phyloP scores from a whole-genome alignment of 2,888 invertebrate genomes.

The Lobophora halterata region DNA sequence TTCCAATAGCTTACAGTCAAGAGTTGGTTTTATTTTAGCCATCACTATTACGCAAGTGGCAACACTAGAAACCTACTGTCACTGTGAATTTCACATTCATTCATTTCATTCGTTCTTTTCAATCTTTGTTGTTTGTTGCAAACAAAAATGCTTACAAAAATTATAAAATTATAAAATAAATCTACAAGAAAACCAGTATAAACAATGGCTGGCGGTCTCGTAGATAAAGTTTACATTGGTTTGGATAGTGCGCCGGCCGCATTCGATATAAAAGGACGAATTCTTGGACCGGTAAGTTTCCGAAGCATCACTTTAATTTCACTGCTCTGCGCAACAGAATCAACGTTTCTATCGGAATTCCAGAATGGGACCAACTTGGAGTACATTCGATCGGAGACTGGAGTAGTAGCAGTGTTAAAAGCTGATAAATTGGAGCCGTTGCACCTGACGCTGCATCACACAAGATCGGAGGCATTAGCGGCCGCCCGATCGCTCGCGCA shows the following conservation, averaged over 20 bases:
- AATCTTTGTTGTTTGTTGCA: too few species aligned
- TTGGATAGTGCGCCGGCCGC: conserved; percentile 88
- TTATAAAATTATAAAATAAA: conserved; percentile 38
- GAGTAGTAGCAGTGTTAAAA: conserved; percentile 87
- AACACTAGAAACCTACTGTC: too few species aligned
- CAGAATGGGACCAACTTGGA: conserved; percentile 86
- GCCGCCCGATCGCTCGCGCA: conserved; percentile 87
- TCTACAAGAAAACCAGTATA: conserved; percentile 29
- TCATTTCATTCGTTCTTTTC: too few species aligned
- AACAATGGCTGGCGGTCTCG: conserved; percentile 72
- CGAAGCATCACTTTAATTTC: conserved; percentile 8
- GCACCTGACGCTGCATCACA: conserved; percentile 88
- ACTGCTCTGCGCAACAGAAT: conserved; percentile 6
- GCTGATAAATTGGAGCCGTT: conserved; percentile 86
- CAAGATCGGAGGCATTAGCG: conserved; percentile 84
- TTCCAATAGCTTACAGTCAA: too few species aligned
- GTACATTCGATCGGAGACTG: conserved; percentile 89
- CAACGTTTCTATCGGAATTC: conserved; percentile 34
- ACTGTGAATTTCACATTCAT: too few species aligned
- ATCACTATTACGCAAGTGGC: too few species aligned
- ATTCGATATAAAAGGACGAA: conserved; percentile 87
- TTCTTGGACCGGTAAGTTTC: conserved; percentile 82
- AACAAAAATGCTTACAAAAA: conserved; percentile 60
- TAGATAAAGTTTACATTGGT: conserved; percentile 88
- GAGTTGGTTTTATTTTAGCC: too few species aligned